Conservation (phyloP, 2,888 invertebrate species). For the Molanna angustata region DNA sequence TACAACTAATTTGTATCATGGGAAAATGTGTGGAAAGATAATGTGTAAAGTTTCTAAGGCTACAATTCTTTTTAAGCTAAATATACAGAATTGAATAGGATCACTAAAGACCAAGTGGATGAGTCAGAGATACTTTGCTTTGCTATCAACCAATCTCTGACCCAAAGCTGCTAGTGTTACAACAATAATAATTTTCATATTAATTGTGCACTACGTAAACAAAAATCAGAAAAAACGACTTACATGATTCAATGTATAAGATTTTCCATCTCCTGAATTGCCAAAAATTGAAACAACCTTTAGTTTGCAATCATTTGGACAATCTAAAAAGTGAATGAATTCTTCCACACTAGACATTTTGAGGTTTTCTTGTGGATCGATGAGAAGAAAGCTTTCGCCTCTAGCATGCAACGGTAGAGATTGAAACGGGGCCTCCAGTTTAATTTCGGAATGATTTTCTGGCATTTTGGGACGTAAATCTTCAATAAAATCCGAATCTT, state of each 20-base stretch:
- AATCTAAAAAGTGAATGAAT: constrained; percentile 51
- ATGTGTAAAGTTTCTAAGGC: too few relatives aligned
- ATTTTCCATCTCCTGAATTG: constrained; percentile 82
- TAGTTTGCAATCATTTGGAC: constrained; percentile 54
- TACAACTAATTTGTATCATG: too few relatives aligned
- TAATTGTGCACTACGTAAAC: neutral
- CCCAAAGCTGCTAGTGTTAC: too few relatives aligned
- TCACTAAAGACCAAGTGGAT: too few relatives aligned
- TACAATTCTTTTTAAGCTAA: too few relatives aligned
- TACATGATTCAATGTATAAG: constrained; percentile 71
- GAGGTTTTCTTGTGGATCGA: constrained; percentile 61
- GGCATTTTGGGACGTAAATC: constrained; percentile 21
- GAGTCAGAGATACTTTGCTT: too few relatives aligned
- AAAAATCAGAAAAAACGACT: constrained; percentile 26
- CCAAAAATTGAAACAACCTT: constrained; percentile 84
- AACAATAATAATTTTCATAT: too few relatives aligned
- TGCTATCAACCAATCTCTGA: too few relatives aligned
- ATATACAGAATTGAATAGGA: too few relatives aligned
- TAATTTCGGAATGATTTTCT: constrained; percentile 25
- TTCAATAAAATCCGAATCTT: constrained; percentile 24
- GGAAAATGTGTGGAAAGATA: too few relatives aligned
- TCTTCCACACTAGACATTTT: constrained; percentile 56
- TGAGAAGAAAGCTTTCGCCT: constrained; percentile 52
- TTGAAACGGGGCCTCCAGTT: constrained; percentile 26
- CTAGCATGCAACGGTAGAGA: constrained; percentile 24